Evolutionary conservation across 2,797 vertebrate species (phyloP), one percentile per base, ranked within the genome.

Genomic region (Urocyon cinereoargenteus): DNA sequence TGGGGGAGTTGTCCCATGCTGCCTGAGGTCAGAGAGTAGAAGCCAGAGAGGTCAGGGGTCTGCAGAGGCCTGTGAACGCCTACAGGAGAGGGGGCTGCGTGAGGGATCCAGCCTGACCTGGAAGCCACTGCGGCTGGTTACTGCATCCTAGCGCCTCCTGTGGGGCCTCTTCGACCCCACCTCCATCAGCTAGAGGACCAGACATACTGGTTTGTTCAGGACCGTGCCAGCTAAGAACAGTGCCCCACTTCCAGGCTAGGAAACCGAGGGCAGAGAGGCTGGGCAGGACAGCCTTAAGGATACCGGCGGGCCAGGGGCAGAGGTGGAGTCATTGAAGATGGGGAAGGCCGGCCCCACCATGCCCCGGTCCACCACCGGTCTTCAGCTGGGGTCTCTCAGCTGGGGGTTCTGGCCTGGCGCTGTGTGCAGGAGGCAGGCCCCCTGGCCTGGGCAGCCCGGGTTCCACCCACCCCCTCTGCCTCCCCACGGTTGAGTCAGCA

Each of bases 1-100:
- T 99, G 99, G 28, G 99, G 98, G 98, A 99, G 99, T 98, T 99
- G 99, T 86, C 99, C 99, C 8, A 99, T 99, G 77, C 99, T 99
- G 59, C 99, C 99, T 40, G 99, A 99, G 98, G 99, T 99, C 92
- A 99, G 99, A 24, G 99, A 99, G 98, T 99, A 99, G 98, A 99
- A 99, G 70, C 99, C 99, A 19, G 99, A 99, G 97, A 99, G 99
- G 97, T 99, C 99, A 95, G 99, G 99, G 97, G 99, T 99, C 98
- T 99, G 99, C 75, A 99, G 98, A 95, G 99, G 99, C 98, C 99
- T 99, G 98, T 99, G 99, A 97, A 99, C 98, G 97, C 99, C 99
- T 99, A 98, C 13, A 61, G 86, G 36, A 94, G 94, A 97, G 97
- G 62, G 77, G 93, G 64, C 70, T 87, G 10, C 55, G 64, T 96